Base-by-base conservation (phyloP, 1,140 invertebrate species). In the Diorhabda carinulata region DNA sequence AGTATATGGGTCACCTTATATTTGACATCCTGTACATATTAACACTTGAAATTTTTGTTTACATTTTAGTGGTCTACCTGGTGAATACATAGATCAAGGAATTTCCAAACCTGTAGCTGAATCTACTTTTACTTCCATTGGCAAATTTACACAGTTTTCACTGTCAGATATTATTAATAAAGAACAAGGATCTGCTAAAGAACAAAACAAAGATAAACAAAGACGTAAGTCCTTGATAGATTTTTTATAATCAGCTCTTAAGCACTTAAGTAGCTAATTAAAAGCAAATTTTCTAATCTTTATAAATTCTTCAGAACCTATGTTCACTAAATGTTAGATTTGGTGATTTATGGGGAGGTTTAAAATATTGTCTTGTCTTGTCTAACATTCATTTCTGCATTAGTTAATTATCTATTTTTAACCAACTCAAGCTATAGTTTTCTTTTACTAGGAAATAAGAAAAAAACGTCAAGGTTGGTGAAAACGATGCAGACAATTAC, bases 51-150 rank as follows among this genome's bases (percentile, higher is more conserved):
- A 64, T 10, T 70, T 70, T 45, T 62, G 41, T 25, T 25, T 25
- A 62, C 10, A 64, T 74, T 69, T 52, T 59, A 81, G 74, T 62
- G 80, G 77, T 71, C 67, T 74, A 9, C 79, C 80, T 43, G 83
- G 83, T 58, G 79, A 82, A 66, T 79, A 82, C 73, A 72, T 85
- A 10, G 73, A 82, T 67, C 70, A 84, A 52, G 74, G 72, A 1
- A 64, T 79, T 40, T 67, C 74, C 70, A 78, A 77, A 66, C 42
- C 78, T 40, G 56, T 63, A 42, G 42, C 71, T 64, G 68, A 73
- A 44, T 10, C 57, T 10, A 3, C 43, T 10, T 80, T 81, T 68
- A 80, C 76, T 45, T 76, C 80, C 58, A 63, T 80, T 25, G 68
- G 69, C n/a, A 66, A 60, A 9, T 79, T 80, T 70, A 72, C 80